A percentile compares a stretch with the other conserved stretches of the same genome.
Conservation (phyloP, 2,888 invertebrate genomes). For the Epinotia bilunana region DNA sequence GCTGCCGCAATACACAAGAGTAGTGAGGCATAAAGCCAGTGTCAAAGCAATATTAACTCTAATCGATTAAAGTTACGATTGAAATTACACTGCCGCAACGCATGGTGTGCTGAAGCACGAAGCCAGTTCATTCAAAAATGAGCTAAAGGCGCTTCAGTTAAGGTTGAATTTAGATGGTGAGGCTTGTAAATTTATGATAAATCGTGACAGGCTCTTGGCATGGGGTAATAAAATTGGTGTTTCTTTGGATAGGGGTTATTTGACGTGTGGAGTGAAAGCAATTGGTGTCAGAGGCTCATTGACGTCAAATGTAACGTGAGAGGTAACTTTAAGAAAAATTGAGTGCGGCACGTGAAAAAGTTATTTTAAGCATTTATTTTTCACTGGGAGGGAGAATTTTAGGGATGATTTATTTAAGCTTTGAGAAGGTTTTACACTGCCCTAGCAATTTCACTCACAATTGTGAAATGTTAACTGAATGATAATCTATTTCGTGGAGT, state of each 20-base stretch:
- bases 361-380: background rate
- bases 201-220: slow-evolving; percentile 21
- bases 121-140: background rate
- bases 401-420: background rate
- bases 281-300: slow-evolving; percentile 24
- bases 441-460: too few species aligned
- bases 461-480: too few species aligned
- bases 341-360: background rate
- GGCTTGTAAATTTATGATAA: slow-evolving; percentile 19
- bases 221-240: slow-evolving; percentile 28
- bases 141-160: background rate
- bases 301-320: background rate
- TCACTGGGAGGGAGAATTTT: background rate
- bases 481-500: too few species aligned
- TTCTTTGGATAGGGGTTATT: slow-evolving; percentile 28
- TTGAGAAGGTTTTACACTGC: too few species aligned
- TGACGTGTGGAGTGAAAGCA: slow-evolving; percentile 21
- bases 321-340: background rate
- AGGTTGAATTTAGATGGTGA: background rate
- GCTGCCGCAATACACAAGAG: background rate
- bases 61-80: background rate
- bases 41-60: background rate
- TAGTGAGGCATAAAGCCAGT: too few species aligned
- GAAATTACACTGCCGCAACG: background rate
- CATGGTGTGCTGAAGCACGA: too few species aligned